Evolutionary conservation across 2,888 invertebrate species (phyloP), one percentile per base, ranked within the genome.

Genomic region (Erebia ligea): DNA sequence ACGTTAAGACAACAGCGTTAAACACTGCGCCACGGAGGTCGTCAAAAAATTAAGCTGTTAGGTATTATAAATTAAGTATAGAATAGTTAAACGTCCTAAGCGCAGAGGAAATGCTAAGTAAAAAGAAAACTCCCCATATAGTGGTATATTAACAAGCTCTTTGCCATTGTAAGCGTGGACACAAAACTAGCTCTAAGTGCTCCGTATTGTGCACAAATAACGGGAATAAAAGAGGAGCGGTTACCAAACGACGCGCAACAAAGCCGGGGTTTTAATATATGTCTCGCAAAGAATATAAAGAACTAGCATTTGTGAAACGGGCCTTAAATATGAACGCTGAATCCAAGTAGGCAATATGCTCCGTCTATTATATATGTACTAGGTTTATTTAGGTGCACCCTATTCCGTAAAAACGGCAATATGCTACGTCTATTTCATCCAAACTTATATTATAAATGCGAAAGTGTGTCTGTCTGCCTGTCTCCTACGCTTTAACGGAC

Each of bases 261-360:
- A 73, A 73, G 71, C 73, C 68, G 34, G 34, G 66, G 59, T 69
- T 75, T 75, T 75, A 75, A 75, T 75, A 75, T 75, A 73, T 75
- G 75, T 73, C 61, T 68, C 73, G 67, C 68, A 68, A 73, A 75
- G 68, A 54, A 64, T 62, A 58, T 62, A 71, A 72, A 72, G 68
- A 56, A 8, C 56, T 21, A 48, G 67, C 70, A 57, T 67, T 67
- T 48, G 13, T 54, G 58, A 58, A 69, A 50, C 34, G n/a, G 40
- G 64, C 48, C 69, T 69, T 54, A n/a, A 68, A 50, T 52, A 56
- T 56, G 52, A 56, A 45, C 62, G 57, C 50, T 25, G n/a, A 52
- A 63, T 42, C 45, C 21, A 48, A 62, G 45, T 62, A 48, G 21
- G 10, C 59, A 40, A 15, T 56, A 21, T 25, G 17, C 42, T 42